Evolutionary conservation across 2,888 invertebrate species (phyloP).

Genomic region (Zygaena filipendulae): DNA sequence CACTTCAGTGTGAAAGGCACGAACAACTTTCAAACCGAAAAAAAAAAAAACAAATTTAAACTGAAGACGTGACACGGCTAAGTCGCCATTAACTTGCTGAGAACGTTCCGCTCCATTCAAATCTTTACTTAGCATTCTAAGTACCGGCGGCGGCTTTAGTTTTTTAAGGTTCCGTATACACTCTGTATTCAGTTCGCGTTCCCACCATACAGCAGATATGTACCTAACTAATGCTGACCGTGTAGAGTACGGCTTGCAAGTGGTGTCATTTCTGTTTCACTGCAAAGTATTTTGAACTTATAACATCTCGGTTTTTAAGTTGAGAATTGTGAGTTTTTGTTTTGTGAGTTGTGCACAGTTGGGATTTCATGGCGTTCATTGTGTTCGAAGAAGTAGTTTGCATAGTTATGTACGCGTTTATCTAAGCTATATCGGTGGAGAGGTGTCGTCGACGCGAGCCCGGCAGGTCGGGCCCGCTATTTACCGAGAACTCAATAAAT

Average conservation of each 20-base stretch:
- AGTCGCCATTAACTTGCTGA: conserved; percentile 39
- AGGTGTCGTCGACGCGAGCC: conserved; percentile 30
- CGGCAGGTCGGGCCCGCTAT: conserved; percentile 30
- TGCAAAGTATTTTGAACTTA: too few species aligned
- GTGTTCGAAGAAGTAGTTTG: conserved; percentile 42
- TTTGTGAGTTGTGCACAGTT: conserved; percentile 20
- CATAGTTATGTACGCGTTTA: conserved; percentile 59
- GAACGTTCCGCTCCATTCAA: conserved; percentile 43
- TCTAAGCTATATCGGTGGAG: conserved; percentile 51
- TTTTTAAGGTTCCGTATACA: conserved; percentile 52
- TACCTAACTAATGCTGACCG: conserved; percentile 51
- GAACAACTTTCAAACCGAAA: conserved; percentile 38
- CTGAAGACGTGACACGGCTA: conserved; percentile 39
- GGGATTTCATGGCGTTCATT: conserved; percentile 20
- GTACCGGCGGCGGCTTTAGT: conserved; percentile 47
- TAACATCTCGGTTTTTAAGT: conserved; percentile 28
- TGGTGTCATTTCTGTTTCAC: conserved; percentile 20
- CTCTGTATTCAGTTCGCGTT: conserved; percentile 53
- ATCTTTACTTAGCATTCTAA: conserved; percentile 58
- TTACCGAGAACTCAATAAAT: conserved; percentile 29
- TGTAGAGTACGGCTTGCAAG: conserved; percentile 20
- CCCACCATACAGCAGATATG: conserved; percentile 45
- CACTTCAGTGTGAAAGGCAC: conserved; percentile 32
- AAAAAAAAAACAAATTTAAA: conserved; percentile 25
- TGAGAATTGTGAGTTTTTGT: conserved; percentile 19